Evolutionary conservation across 2,888 invertebrate species (phyloP).

Genomic region (Lochmaea crataegi): DNA sequence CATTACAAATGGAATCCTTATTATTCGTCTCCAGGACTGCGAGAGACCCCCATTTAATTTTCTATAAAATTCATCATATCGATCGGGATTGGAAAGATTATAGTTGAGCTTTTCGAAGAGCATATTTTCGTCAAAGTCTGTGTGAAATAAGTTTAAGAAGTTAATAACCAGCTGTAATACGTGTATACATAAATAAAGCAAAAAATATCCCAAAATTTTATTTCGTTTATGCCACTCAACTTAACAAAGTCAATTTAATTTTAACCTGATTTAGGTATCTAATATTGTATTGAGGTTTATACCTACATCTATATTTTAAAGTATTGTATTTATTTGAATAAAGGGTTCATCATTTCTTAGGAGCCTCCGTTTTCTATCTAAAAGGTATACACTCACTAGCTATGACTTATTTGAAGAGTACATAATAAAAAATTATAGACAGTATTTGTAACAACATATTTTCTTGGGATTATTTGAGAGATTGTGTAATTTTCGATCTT

Average conservation of each 20-base stretch:
- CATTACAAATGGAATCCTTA: background rate
- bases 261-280: no score
- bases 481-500: background rate
- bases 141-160: slow-evolving; percentile 33
- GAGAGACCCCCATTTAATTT: background rate
- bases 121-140: slow-evolving; percentile 53
- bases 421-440: slow-evolving; percentile 14
- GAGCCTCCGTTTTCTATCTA: slow-evolving; percentile 37
- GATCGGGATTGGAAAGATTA: slow-evolving; percentile 51
- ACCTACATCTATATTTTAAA: no score
- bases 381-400: slow-evolving; percentile 15
- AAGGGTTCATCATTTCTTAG: slow-evolving; percentile 15
- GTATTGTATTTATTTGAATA: no score
- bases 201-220: background rate
- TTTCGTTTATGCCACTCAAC: background rate
- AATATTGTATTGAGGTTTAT: no score
- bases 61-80: slow-evolving; percentile 42
- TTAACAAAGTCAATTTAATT: no score
- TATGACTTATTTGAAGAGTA: no score
- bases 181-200: no score
- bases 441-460: slow-evolving; percentile 38
- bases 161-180: background rate
- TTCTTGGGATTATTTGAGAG: background rate
- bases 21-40: background rate
- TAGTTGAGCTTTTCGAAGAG: slow-evolving; percentile 51